Conservation (phyloP, 2,797 vertebrate genomes). For the Crocodylus rhombifer region DNA sequence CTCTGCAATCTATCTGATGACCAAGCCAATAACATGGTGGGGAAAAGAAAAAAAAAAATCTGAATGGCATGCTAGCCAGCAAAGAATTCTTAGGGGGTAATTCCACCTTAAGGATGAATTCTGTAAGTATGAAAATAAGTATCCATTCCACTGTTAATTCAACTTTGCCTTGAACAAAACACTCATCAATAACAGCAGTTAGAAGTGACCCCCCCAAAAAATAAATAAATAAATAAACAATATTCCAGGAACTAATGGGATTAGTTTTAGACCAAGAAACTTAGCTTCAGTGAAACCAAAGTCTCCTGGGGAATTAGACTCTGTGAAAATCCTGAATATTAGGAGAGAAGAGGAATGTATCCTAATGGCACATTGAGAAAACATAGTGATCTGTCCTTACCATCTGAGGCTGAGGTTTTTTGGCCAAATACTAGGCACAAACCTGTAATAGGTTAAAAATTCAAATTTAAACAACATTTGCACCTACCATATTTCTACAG, state of each 20-base stretch:
- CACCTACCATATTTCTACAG: neutral
- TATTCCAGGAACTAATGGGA: neutral
- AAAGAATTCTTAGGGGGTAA: neutral
- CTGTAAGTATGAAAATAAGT: neutral
- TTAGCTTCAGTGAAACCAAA: neutral
- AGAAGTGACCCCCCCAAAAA: neutral
- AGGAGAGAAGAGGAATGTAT: neutral
- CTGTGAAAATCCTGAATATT: neutral
- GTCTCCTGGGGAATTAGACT: neutral
- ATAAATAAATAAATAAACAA: neutral
- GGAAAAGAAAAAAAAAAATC: neutral
- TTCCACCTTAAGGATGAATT: neutral
- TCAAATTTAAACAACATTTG: constrained; percentile 35
- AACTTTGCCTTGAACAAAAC: neutral
- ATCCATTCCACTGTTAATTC: neutral
- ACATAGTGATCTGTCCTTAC: neutral
- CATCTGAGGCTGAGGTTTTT: neutral
- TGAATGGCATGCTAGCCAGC: neutral
- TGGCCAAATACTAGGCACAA: constrained; percentile 4
- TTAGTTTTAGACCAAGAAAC: accelerated
- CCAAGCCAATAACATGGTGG: accelerated
- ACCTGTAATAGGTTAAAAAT: neutral
- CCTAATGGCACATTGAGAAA: neutral
- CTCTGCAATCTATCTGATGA: neutral
- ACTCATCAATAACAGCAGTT: neutral